Conservation (phyloP, 2,797 vertebrate species). For the Galagoides demidoff region DNA sequence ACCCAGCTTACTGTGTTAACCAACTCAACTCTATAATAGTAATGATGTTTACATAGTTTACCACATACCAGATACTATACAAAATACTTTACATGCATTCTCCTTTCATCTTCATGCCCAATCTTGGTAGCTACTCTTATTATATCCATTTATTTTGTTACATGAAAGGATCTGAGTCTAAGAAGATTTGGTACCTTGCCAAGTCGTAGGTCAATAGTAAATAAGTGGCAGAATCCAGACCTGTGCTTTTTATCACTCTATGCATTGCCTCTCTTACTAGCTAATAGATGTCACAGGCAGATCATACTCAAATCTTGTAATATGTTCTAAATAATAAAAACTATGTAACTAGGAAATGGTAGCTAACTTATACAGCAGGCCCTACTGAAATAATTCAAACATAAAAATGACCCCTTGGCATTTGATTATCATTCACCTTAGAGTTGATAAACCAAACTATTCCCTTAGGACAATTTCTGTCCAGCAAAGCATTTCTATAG, state of each 20-base stretch:
- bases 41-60: neutral
- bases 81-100: neutral
- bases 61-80: neutral
- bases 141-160: neutral
- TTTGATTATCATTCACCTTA: slow-evolving; percentile 86
- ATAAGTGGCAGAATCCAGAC: neutral
- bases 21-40: neutral
- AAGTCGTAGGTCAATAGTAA: neutral
- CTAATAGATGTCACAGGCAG: slow-evolving; percentile 6
- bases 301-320: neutral
- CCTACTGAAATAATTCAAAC: slow-evolving; percentile 58
- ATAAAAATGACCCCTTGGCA: slow-evolving; percentile 75
- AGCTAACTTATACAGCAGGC: slow-evolving; percentile 41
- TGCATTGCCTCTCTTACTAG: neutral
- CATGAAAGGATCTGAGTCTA: neutral
- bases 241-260: neutral
- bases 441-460: slow-evolving; percentile 84
- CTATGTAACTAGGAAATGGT: slow-evolving; percentile 36
- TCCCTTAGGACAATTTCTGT: slow-evolving; percentile 85
- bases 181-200: neutral
- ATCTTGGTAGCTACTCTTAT: neutral
- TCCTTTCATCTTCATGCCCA: neutral
- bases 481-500: slow-evolving; percentile 87
- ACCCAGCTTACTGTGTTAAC: neutral
- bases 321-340: slow-evolving; percentile 17